Percentiles rank a stretch among this genome's conserved stretches.
phyloP scores from a whole-genome alignment of 2,888 invertebrate species.

The Leucoptera coffeella region DNA sequence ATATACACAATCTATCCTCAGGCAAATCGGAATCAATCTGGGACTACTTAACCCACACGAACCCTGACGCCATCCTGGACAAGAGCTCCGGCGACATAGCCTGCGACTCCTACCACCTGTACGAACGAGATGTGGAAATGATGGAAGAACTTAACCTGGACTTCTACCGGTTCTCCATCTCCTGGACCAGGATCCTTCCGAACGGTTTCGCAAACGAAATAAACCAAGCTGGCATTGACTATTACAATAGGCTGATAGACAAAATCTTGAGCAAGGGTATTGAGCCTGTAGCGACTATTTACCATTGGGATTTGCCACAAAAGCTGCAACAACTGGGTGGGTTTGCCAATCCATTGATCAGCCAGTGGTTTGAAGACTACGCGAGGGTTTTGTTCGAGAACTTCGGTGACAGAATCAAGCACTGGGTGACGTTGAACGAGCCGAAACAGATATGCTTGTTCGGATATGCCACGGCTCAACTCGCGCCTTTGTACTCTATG shows the following conservation, averaged over 20 bases:
- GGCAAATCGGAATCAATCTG: background rate
- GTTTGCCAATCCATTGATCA: constrained; percentile 35
- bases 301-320: constrained; percentile 50
- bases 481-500: too few relatives aligned
- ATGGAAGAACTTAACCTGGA: constrained; percentile 43
- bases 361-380: constrained; percentile 43
- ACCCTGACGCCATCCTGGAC: constrained; percentile 15
- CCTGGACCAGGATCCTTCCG: too few relatives aligned
- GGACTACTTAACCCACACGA: background rate
- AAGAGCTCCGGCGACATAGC: constrained; percentile 51
- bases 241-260: too few relatives aligned
- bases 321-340: constrained; percentile 53
- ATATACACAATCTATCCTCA: too few relatives aligned
- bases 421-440: constrained; percentile 58
- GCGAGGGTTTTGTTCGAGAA: constrained; percentile 29
- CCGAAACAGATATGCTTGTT: constrained; percentile 28
- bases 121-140: constrained; percentile 51
- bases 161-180: constrained; percentile 21
- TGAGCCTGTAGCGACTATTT: too few relatives aligned
- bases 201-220: too few relatives aligned
- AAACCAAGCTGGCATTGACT: too few relatives aligned
- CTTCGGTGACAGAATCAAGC: constrained; percentile 45
- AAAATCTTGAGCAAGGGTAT: too few relatives aligned
- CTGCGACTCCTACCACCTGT: constrained; percentile 58
- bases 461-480: constrained; percentile 32